A percentile compares a stretch with the other conserved stretches of the same genome.
phyloP scores from a whole-genome alignment of 1,140 invertebrate genomes.

The Drosophila obscura region DNA sequence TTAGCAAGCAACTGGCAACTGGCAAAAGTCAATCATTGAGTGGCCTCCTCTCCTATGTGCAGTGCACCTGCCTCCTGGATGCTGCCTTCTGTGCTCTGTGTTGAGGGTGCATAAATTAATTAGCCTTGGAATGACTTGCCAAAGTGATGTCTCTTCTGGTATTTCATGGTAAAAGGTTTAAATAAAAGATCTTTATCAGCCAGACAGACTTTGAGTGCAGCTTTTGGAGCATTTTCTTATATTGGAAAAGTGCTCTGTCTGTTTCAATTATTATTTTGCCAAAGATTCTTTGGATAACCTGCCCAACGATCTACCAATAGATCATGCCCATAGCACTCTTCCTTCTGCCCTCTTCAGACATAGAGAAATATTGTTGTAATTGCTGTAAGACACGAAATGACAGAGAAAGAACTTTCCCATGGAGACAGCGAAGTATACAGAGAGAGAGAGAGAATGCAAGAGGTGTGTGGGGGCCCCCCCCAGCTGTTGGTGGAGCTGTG shows the following conservation, averaged over 20 bases:
- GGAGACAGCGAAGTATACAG: background rate
- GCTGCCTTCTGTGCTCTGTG: background rate
- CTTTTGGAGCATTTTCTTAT: too few species aligned
- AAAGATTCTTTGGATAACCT: too few species aligned
- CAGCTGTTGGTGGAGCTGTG: background rate
- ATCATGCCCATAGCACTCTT: too few species aligned
- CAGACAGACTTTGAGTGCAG: too few species aligned
- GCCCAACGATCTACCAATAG: too few species aligned
- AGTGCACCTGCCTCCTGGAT: constrained; percentile 7
- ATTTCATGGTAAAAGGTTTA: too few species aligned
- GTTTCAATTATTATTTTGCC: too few species aligned
- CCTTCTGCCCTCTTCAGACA: too few species aligned
- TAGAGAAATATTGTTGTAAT: too few species aligned
- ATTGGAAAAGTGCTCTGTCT: too few species aligned
- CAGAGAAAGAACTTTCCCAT: constrained; percentile 69
- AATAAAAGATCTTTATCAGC: too few species aligned
- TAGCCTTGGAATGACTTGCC: background rate
- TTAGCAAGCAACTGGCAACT: constrained; percentile 21
- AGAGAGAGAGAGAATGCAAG: background rate
- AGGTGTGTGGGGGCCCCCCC: background rate
- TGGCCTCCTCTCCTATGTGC: background rate
- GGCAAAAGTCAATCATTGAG: constrained; percentile 40
- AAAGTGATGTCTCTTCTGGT: too few species aligned
- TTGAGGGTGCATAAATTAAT: constrained; percentile 50
- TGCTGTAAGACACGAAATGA: constrained; percentile 41